Evolutionary conservation across 2,113 vertebrate genomes (phyloP).

Genomic region (Rhinoderma darwinii): DNA sequence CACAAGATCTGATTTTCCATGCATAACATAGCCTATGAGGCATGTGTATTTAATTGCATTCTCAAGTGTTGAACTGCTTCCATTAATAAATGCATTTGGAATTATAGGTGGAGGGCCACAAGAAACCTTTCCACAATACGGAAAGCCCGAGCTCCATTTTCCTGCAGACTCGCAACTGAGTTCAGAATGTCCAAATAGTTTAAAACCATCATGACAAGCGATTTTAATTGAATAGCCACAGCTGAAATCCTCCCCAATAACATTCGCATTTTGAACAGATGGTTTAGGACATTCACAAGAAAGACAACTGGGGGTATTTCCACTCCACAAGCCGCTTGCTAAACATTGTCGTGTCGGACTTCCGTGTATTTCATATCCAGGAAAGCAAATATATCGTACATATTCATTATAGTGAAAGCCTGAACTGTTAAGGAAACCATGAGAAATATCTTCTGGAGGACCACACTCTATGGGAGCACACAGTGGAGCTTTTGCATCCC

Average conservation of each 20-base stretch:
- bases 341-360: constrained; percentile 82
- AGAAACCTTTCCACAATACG: constrained; percentile 78
- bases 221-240: constrained; percentile 81
- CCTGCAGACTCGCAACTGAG: constrained; percentile 83
- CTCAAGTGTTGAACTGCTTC: constrained; percentile 73
- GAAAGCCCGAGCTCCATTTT: constrained; percentile 87
- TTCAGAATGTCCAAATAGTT: constrained; percentile 81
- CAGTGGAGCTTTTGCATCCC: constrained; percentile 80
- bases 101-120: constrained; percentile 82
- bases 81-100: constrained; percentile 81
- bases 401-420: constrained; percentile 81
- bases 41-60: constrained; percentile 87
- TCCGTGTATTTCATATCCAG: constrained; percentile 85
- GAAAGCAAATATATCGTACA: constrained; percentile 87
- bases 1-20: constrained; percentile 77
- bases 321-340: constrained; percentile 85
- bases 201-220: constrained; percentile 85
- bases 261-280: constrained; percentile 74
- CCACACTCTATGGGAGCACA: constrained; percentile 84
- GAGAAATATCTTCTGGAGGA: constrained; percentile 88
- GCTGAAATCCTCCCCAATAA: constrained; percentile 76
- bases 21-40: constrained; percentile 80
- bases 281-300: constrained; percentile 82
- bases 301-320: constrained; percentile 80
- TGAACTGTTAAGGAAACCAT: constrained; percentile 88